These are phyloP conservation scores for Masticophis lateralis DNA, from an alignment of 2,797 vertebrate genomes.

Conservation along the genomic window DNA sequence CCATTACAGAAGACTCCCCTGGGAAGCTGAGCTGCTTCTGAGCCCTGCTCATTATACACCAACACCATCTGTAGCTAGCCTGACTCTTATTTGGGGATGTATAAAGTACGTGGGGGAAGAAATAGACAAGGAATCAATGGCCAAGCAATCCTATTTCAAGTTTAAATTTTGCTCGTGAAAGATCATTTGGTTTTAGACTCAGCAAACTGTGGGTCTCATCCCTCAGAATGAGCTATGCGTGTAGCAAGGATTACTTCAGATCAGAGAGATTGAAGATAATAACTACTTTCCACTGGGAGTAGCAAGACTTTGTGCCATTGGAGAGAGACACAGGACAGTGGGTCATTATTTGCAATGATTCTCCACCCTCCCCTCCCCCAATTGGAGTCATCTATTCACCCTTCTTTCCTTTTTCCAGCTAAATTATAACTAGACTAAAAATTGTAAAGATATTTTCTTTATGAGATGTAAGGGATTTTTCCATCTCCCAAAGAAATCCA, in stretches of 20 bases:
- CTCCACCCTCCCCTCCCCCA: neutral
- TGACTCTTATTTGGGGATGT: conserved; percentile 93
- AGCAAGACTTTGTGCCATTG: conserved; percentile 70
- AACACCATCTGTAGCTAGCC: conserved; percentile 92
- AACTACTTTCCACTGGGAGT: conserved; percentile 81
- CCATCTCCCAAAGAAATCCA: neutral
- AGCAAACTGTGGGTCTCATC: conserved; percentile 95
- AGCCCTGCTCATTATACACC: conserved; percentile 86
- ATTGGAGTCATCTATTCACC: conserved; percentile 41
- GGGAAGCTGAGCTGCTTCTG: conserved; percentile 82
- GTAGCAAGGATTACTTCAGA: conserved; percentile 90
- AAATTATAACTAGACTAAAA: conserved; percentile 9
- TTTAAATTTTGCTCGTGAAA: conserved; percentile 98
- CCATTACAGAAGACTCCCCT: conserved; percentile 83
- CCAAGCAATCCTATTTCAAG: conserved; percentile 96
- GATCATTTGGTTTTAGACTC: conserved; percentile 97
- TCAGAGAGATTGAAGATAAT: conserved; percentile 88
- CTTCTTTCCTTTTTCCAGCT: conserved; percentile 25
- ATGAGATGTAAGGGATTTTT: neutral
- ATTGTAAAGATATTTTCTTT: neutral
- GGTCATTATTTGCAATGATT: conserved; percentile 55
- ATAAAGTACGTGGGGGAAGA: conserved; percentile 84
- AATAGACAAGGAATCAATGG: conserved; percentile 89
- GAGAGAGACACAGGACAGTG: conserved; percentile 41
- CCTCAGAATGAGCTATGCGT: conserved; percentile 90